Evolutionary conservation across 1,140 invertebrate species (phyloP).

Genomic region (Globodera rostochiensis): DNA sequence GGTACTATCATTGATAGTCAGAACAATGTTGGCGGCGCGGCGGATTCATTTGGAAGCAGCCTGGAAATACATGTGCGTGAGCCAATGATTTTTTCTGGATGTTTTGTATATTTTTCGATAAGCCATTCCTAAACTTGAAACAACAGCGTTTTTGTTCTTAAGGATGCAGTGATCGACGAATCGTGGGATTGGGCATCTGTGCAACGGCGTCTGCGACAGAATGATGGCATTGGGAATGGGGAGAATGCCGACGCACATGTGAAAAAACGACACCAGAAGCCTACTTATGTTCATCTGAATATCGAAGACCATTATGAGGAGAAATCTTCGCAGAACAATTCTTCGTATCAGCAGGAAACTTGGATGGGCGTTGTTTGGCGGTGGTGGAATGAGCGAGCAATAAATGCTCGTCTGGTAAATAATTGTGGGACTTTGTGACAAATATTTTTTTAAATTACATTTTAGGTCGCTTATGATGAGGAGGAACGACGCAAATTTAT

Average conservation of each 20-base stretch:
- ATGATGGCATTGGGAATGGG: neutral
- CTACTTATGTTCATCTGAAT: slow-evolving; percentile 3
- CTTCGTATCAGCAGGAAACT: slow-evolving; percentile 5
- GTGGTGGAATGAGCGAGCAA: slow-evolving; percentile 26
- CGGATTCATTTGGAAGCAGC: slow-evolving; percentile 3
- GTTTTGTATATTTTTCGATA: neutral
- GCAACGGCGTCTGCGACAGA: slow-evolving; percentile 4
- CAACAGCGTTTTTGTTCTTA: neutral
- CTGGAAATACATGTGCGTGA: neutral
- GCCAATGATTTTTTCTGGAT: neutral
- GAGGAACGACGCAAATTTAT: slow-evolving; percentile 23
- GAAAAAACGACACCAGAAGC: slow-evolving; percentile 2
- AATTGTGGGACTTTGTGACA: neutral
- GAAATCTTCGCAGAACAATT: neutral
- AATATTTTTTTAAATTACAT: neutral
- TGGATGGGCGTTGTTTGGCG: slow-evolving; percentile 27
- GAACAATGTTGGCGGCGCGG: neutral
- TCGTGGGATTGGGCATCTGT: slow-evolving; percentile 30
- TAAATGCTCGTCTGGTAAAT: slow-evolving; percentile 28
- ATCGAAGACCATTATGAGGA: neutral
- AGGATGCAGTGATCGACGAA: slow-evolving; percentile 31
- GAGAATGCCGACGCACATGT: neutral
- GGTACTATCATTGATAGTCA: neutral
- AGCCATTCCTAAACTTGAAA: neutral
- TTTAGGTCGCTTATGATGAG: slow-evolving; percentile 30